These are phyloP conservation scores for Choristoneura fumiferana DNA, from an alignment of 1,140 invertebrate genomes.

Conservation along the genomic window DNA sequence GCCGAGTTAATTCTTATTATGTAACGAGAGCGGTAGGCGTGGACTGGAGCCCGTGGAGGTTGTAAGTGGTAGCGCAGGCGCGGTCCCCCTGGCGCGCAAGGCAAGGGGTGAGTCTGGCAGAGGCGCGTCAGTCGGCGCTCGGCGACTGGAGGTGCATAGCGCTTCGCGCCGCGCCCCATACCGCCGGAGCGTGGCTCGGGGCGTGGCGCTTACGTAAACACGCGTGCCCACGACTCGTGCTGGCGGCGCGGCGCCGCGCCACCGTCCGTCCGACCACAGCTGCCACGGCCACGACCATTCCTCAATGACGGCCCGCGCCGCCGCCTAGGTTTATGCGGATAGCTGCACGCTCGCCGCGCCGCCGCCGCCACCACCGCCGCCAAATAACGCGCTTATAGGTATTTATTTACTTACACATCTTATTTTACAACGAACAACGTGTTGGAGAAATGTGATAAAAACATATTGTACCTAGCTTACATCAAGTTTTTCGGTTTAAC, in stretches of 20 bases:
- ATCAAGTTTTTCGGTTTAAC: too few species aligned
- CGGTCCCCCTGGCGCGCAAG: constrained; percentile 19
- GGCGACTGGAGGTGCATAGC: constrained; percentile 70
- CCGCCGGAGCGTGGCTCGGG: constrained; percentile 72
- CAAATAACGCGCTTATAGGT: constrained; percentile 71
- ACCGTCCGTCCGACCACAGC: constrained; percentile 58
- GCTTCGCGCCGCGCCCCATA: constrained; percentile 72
- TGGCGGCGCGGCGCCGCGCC: constrained; percentile 55
- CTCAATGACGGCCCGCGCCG: constrained; percentile 66
- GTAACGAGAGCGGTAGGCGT: constrained; percentile 51
- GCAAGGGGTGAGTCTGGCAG: constrained; percentile 34
- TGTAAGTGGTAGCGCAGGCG: constrained; percentile 50
- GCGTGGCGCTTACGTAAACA: constrained; percentile 78
- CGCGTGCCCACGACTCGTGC: constrained; percentile 54
- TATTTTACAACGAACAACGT: too few species aligned
- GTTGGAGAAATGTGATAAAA: too few species aligned
- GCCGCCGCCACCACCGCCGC: constrained; percentile 63
- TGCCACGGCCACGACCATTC: constrained; percentile 48
- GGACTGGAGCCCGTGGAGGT: constrained; percentile 50
- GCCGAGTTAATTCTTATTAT: constrained; percentile 57
- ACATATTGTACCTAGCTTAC: too few species aligned
- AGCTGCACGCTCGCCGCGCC: constrained; percentile 54
- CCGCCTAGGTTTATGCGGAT: constrained; percentile 60
- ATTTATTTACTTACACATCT: constrained; percentile 24
- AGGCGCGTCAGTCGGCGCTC: constrained; percentile 71